These are phyloP conservation scores for Drosophila bunnanda DNA, from an alignment of 2,888 invertebrate genomes.

Conservation along the genomic window DNA sequence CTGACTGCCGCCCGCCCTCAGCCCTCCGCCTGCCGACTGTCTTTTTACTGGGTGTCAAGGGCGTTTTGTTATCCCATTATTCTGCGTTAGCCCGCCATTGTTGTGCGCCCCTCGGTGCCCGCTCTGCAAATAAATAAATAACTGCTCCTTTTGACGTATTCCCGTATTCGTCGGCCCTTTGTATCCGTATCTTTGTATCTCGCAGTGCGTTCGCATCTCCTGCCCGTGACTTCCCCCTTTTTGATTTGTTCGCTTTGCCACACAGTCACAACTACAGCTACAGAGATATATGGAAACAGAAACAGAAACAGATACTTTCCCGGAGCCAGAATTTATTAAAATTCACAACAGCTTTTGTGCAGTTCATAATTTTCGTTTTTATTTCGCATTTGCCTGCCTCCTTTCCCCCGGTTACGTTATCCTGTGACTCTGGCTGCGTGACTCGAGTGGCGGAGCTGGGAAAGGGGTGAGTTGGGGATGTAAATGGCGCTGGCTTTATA, in stretches of 20 bases:
- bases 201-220: conserved; percentile 24
- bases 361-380: conserved; percentile 82
- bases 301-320: conserved; percentile 61
- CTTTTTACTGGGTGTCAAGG: conserved; percentile 84
- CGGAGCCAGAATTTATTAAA: conserved; percentile 79
- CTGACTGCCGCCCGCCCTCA: conserved; percentile 23
- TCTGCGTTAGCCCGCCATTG: conserved; percentile 76
- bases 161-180: conserved; percentile 38
- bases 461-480: conserved; percentile 17
- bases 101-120: conserved; percentile 33
- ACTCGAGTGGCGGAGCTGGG: conserved; percentile 40
- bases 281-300: conserved; percentile 59
- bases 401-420: conserved; percentile 31
- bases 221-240: conserved; percentile 52
- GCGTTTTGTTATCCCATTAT: conserved; percentile 84
- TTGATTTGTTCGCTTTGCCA: conserved; percentile 74
- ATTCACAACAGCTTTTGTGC: conserved; percentile 81
- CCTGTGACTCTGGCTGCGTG: conserved; percentile 37
- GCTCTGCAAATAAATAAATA: conserved; percentile 78
- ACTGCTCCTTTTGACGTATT: conserved; percentile 81
- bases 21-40: conserved; percentile 22
- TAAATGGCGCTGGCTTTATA: conserved; percentile 36
- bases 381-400: conserved; percentile 72
- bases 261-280: conserved; percentile 35
- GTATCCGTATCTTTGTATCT: conserved; percentile 35